These are phyloP conservation scores for Pygathrix nemaeus DNA, from an alignment of 2,113 vertebrate genomes.

Conservation along the genomic window DNA sequence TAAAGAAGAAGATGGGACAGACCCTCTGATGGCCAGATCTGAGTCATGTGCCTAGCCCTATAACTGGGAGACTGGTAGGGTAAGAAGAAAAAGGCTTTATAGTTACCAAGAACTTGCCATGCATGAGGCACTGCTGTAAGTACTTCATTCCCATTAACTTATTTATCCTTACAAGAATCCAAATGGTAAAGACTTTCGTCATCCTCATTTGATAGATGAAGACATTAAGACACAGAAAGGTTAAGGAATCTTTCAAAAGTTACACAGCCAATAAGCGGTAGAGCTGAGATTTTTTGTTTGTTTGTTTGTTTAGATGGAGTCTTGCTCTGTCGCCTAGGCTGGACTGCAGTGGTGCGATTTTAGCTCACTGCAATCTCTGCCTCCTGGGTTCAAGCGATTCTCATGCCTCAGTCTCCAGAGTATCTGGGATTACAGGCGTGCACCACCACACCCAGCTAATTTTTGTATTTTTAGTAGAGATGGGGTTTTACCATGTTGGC, in stretches of 20 bases:
- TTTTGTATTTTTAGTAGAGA: too few relatives aligned
- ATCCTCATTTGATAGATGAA: neutral
- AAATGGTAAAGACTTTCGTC: neutral
- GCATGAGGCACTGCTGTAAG: neutral
- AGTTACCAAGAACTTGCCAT: neutral
- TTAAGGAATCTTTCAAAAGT: neutral
- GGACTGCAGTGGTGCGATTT: too few relatives aligned
- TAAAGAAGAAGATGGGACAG: neutral
- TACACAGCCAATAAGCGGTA: neutral
- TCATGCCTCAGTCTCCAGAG: too few relatives aligned
- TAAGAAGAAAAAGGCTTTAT: neutral
- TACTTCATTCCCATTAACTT: neutral
- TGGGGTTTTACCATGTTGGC: too few relatives aligned
- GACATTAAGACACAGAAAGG: neutral
- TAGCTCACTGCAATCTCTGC: too few relatives aligned
- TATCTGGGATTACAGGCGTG: too few relatives aligned
- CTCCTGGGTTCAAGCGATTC: too few relatives aligned
- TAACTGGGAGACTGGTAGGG: neutral
- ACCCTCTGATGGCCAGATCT: neutral
- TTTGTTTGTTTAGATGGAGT: too few relatives aligned
- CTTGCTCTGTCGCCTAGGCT: too few relatives aligned
- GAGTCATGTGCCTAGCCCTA: neutral
- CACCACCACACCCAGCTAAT: too few relatives aligned
- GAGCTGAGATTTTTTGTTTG: neutral
- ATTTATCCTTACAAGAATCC: neutral